phyloP scores from a whole-genome alignment of 2,797 vertebrate genomes.

The Esox lucius region DNA sequence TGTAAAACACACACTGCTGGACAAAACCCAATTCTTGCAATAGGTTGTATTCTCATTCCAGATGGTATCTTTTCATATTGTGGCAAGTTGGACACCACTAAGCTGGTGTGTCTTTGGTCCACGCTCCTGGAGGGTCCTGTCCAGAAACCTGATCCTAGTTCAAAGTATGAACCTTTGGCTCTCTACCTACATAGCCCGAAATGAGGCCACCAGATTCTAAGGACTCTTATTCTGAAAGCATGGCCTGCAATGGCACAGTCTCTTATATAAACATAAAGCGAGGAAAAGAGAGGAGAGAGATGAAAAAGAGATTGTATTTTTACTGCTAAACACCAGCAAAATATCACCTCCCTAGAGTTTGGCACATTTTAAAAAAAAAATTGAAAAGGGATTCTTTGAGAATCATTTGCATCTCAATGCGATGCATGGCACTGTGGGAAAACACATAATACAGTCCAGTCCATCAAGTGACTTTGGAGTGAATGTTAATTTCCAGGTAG shows the following conservation, averaged over 20 bases:
- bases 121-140: conserved; percentile 24
- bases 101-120: conserved; percentile 36
- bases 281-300: conserved; percentile 6
- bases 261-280: conserved; percentile 24
- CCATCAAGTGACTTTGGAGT: conserved; percentile 10
- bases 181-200: conserved; percentile 10
- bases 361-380: conserved; percentile 19
- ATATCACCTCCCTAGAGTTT: conserved; percentile 32
- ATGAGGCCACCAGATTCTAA: conserved; percentile 35
- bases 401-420: conserved; percentile 27
- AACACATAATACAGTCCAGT: conserved; percentile 12
- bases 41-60: conserved; percentile 46
- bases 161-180: not conserved
- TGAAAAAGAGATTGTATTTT: conserved; percentile 7
- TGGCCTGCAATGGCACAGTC: conserved; percentile 4
- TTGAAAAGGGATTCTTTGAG: conserved; percentile 20
- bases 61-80: conserved; percentile 42
- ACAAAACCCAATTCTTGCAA: conserved; percentile 50
- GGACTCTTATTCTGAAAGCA: conserved; percentile 28
- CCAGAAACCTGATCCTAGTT: not conserved
- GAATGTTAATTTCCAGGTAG: conserved; percentile 25
- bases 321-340: conserved; percentile 5
- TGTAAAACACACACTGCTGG: conserved; percentile 49
- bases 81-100: conserved; percentile 37
- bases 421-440: conserved; percentile 24